These are phyloP conservation scores for Drosophila formosana DNA, from an alignment of 2,888 invertebrate species.

Conservation along the genomic window DNA sequence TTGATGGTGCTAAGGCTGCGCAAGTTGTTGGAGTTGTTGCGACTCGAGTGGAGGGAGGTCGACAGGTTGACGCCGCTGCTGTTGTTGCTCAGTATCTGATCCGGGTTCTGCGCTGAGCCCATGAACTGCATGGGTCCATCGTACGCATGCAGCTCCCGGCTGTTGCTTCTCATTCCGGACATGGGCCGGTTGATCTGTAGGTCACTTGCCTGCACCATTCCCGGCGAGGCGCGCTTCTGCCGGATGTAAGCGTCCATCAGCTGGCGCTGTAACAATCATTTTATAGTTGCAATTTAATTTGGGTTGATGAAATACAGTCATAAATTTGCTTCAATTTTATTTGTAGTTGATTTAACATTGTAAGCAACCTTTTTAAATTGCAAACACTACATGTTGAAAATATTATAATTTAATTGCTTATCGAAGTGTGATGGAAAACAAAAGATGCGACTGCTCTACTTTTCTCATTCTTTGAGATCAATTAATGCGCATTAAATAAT, in stretches of 20 bases:
- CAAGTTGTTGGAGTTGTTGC: slow-evolving; percentile 67
- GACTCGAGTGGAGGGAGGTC: slow-evolving; percentile 69
- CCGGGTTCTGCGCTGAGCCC: slow-evolving; percentile 92
- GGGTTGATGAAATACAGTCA: not conserved
- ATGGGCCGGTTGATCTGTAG: slow-evolving; percentile 90
- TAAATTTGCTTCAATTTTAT: not conserved
- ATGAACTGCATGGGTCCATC: slow-evolving; percentile 95
- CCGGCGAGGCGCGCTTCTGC: slow-evolving; percentile 93
- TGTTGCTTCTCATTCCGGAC: slow-evolving; percentile 90
- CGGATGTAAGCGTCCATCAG: slow-evolving; percentile 95
- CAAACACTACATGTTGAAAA: too few relatives aligned
- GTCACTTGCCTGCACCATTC: slow-evolving; percentile 95
- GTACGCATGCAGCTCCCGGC: slow-evolving; percentile 86
- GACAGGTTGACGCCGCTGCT: slow-evolving; percentile 32
- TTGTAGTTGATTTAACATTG: too few relatives aligned
- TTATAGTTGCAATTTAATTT: not conserved
- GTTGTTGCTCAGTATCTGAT: slow-evolving; percentile 87
- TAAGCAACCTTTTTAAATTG: too few relatives aligned
- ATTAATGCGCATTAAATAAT: too few relatives aligned
- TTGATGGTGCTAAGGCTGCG: slow-evolving; percentile 73
- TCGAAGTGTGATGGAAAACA: too few relatives aligned
- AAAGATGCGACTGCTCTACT: too few relatives aligned
- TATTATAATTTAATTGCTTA: too few relatives aligned
- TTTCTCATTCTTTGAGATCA: too few relatives aligned
- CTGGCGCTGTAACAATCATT: slow-evolving; percentile 88